Conservation (phyloP, 2,888 invertebrate species). For the Shargacucullia verbasci region DNA sequence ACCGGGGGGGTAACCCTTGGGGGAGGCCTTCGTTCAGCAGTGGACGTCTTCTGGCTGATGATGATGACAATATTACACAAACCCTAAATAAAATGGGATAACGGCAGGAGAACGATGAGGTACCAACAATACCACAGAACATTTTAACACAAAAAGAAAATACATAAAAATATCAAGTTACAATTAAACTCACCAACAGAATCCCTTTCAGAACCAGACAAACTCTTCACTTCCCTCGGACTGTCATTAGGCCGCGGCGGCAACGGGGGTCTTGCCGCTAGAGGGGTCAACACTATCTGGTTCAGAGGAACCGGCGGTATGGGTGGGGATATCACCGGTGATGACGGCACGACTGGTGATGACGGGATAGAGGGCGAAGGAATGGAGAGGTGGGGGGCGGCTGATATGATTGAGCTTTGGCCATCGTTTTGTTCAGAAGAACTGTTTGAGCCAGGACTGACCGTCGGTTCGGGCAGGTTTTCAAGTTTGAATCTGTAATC, state of each 20-base stretch:
- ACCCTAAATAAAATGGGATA: no score
- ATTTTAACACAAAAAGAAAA: not conserved
- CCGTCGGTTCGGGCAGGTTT: constrained; percentile 77
- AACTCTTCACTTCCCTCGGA: constrained; percentile 73
- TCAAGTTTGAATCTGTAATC: constrained; percentile 79
- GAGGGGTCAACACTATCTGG: constrained; percentile 72
- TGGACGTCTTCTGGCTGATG: no score
- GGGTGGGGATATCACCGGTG: constrained; percentile 37
- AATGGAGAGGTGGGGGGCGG: constrained; percentile 62
- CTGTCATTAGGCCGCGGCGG: constrained; percentile 77
- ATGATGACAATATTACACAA: no score
- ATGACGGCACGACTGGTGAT: constrained; percentile 48
- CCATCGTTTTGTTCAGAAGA: constrained; percentile 85
- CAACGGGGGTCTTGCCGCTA: constrained; percentile 75
- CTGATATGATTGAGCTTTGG: constrained; percentile 83
- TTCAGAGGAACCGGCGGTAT: constrained; percentile 30
- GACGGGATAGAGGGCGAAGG: constrained; percentile 56
- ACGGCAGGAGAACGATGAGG: no score
- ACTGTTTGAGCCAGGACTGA: constrained; percentile 86
- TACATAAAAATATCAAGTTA: not conserved
- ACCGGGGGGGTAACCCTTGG: no score
- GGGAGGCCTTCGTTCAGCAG: no score
- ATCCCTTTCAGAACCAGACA: constrained; percentile 73
- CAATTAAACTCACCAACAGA: constrained; percentile 69
- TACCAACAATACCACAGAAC: no score